phyloP scores from a whole-genome alignment of 2,113 vertebrate genomes.

The Charadrius vociferus region DNA sequence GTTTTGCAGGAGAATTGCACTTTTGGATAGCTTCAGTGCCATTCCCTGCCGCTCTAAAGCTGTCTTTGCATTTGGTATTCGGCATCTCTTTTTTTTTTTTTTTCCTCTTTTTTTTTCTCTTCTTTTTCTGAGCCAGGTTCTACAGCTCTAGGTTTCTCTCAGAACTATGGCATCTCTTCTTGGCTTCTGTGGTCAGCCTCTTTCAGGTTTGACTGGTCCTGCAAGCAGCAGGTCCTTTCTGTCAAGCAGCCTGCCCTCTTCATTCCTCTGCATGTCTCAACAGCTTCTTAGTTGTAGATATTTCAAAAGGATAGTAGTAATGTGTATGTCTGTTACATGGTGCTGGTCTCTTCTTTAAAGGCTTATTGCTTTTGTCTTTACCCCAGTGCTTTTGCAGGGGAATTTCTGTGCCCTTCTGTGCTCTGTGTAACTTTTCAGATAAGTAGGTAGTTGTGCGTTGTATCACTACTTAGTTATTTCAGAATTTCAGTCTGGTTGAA shows the following conservation, averaged over 20 bases:
- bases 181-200: slow-evolving; percentile 32
- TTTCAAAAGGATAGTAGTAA: not conserved
- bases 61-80: not conserved
- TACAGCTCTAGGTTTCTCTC: not conserved
- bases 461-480: not conserved
- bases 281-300: not conserved
- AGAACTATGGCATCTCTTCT: not conserved
- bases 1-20: not conserved
- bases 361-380: not conserved
- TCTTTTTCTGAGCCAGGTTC: not conserved
- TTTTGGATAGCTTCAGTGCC: not conserved
- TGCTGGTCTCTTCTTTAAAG: not conserved
- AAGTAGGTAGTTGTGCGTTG: not conserved
- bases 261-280: slow-evolving; percentile 44
- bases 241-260: slow-evolving; percentile 12
- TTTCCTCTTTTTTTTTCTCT: too few relatives aligned
- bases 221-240: slow-evolving; percentile 19
- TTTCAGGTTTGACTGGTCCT: slow-evolving; percentile 63
- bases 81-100: not conserved
- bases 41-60: not conserved
- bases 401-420: not conserved
- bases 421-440: not conserved
- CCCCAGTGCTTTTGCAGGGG: not conserved
- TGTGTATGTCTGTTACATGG: not conserved
- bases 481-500: not conserved